Percentiles rank a stretch among this genome's conserved stretches.
Conservation (phyloP, 1,140 invertebrate genomes). For the Eumaeus atala region DNA sequence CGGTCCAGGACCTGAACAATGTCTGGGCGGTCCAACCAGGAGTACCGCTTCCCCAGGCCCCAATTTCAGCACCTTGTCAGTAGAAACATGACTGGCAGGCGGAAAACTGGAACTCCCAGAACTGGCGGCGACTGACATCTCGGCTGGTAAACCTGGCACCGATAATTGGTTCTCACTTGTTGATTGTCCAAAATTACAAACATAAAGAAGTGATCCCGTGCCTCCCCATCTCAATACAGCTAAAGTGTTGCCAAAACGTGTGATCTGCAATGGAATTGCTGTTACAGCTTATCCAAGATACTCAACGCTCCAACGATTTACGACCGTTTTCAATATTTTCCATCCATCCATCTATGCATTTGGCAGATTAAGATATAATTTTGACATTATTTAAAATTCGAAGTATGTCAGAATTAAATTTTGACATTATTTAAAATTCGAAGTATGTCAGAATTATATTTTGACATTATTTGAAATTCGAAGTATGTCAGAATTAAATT, state of each 20-base stretch:
- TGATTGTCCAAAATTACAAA: slow-evolving; percentile 41
- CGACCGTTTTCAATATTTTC: too few relatives aligned
- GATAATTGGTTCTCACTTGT: slow-evolving; percentile 42
- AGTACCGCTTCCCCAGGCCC: slow-evolving; percentile 48
- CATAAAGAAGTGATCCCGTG: slow-evolving; percentile 41
- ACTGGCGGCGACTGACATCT: slow-evolving; percentile 50
- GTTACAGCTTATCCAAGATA: too few relatives aligned
- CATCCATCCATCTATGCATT: too few relatives aligned
- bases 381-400: too few relatives aligned
- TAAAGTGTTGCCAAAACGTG: slow-evolving; percentile 40
- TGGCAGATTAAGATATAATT: too few relatives aligned
- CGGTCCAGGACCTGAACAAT: slow-evolving; percentile 59
- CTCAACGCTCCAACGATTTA: too few relatives aligned
- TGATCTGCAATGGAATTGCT: slow-evolving; percentile 45
- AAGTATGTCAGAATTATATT: too few relatives aligned
- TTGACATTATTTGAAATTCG: too few relatives aligned
- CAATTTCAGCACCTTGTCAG: slow-evolving; percentile 49
- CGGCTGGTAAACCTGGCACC: slow-evolving; percentile 47
- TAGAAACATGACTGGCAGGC: slow-evolving; percentile 34
- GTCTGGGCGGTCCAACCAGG: slow-evolving; percentile 44
- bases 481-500: too few relatives aligned
- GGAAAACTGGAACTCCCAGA: slow-evolving; percentile 45
- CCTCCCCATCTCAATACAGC: slow-evolving; percentile 54
- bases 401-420: too few relatives aligned
- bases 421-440: too few relatives aligned